phyloP scores from a whole-genome alignment of 2,113 vertebrate genomes.

The Morone saxatilis region DNA sequence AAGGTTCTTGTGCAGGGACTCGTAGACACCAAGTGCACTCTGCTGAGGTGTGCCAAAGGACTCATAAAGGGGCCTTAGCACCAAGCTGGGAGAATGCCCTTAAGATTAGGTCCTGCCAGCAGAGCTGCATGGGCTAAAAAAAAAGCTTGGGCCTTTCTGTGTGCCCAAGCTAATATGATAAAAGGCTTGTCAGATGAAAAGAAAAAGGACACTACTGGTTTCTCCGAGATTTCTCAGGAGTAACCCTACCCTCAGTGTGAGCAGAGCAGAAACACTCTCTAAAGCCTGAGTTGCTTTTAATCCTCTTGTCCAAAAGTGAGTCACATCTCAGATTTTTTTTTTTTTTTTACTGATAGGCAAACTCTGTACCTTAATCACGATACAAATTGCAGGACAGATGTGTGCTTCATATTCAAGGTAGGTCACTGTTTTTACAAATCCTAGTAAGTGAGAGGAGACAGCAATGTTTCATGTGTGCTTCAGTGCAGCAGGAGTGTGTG shows the following conservation, averaged over 20 bases:
- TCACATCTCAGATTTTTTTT: not conserved
- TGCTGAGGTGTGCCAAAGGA: constrained; percentile 1
- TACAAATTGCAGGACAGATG: not conserved
- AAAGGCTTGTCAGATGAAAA: constrained; percentile 11
- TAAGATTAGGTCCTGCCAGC: not conserved
- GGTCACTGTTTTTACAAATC: not conserved
- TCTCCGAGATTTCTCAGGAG: constrained; percentile 1
- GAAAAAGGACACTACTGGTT: constrained; percentile 9
- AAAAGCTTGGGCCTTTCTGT: constrained; percentile 6
- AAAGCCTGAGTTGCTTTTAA: not conserved
- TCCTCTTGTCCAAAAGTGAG: not conserved
- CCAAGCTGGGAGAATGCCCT: not conserved
- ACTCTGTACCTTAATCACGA: not conserved
- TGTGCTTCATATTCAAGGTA: too few relatives aligned
- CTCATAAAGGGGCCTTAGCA: not conserved
- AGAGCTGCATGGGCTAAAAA: constrained; percentile 3
- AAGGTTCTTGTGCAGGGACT: not conserved
- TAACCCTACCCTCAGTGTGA: too few relatives aligned
- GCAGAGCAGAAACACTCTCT: not conserved
- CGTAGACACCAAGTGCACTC: not conserved
- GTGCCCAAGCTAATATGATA: constrained; percentile 4
- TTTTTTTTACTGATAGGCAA: not conserved
- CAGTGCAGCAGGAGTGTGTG: not conserved
- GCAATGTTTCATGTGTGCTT: not conserved
- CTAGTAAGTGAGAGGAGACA: not conserved